These are phyloP conservation scores for Parotocinclus haroldoi DNA, from an alignment of 2,797 vertebrate genomes.

Conservation along the genomic window DNA sequence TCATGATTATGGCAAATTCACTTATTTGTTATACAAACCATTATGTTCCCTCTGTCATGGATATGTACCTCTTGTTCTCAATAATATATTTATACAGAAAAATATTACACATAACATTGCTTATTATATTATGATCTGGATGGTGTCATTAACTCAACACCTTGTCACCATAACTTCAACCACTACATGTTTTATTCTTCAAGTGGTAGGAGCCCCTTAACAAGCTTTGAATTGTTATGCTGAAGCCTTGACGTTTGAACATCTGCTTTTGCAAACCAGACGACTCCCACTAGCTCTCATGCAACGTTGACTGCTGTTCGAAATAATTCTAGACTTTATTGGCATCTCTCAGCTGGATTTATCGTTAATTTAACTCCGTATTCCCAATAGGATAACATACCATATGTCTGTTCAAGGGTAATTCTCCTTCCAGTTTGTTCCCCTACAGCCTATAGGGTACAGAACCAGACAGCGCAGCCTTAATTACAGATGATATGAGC, in stretches of 20 bases:
- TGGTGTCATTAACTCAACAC: too few relatives aligned
- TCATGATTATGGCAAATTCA: too few relatives aligned
- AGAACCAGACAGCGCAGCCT: slow-evolving; percentile 10
- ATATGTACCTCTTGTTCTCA: too few relatives aligned
- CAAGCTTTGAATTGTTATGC: background rate
- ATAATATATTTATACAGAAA: too few relatives aligned
- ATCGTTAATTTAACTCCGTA: slow-evolving; percentile 10
- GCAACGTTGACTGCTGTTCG: slow-evolving; percentile 16
- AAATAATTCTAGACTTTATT: slow-evolving; percentile 32
- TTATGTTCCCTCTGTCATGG: too few relatives aligned
- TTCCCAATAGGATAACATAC: slow-evolving; percentile 13
- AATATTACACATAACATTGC: too few relatives aligned
- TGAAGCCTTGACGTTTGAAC: slow-evolving; percentile 16
- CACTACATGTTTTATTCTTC: too few relatives aligned
- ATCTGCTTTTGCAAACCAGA: slow-evolving; percentile 3
- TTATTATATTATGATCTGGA: too few relatives aligned
- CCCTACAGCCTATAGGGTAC: slow-evolving; percentile 18
- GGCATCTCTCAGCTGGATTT: slow-evolving; percentile 15
- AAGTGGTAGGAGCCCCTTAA: too few relatives aligned
- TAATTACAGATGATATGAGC: slow-evolving; percentile 36
- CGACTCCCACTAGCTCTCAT: slow-evolving; percentile 4
- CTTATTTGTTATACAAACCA: too few relatives aligned
- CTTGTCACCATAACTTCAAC: too few relatives aligned
- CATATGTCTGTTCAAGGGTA: slow-evolving; percentile 30
- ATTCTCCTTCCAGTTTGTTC: slow-evolving; percentile 16